Evolutionary conservation across 2,113 vertebrate genomes (phyloP).

Genomic region (Tachysurus vachellii): DNA sequence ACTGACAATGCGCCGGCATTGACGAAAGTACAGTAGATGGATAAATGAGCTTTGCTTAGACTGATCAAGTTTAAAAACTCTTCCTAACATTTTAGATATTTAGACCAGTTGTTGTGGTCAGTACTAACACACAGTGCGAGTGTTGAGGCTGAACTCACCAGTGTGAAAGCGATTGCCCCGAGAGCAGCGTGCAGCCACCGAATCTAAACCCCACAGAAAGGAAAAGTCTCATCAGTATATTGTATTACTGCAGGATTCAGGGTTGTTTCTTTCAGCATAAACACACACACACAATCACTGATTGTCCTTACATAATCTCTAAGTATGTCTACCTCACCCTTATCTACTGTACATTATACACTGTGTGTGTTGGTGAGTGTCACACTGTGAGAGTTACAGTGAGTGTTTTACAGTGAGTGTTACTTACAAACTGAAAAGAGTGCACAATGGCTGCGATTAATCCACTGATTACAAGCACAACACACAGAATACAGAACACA

Average conservation of each 20-base stretch:
- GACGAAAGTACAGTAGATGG: too few species aligned
- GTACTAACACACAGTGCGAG: neutral
- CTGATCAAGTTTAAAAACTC: too few species aligned
- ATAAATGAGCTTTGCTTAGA: too few species aligned
- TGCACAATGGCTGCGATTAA: constrained; percentile 85
- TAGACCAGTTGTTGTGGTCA: neutral
- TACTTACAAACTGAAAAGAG: constrained; percentile 89
- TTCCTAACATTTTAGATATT: neutral
- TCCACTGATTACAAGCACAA: constrained; percentile 84
- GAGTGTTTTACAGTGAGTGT: neutral
- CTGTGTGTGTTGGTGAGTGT: neutral
- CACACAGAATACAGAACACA: constrained; percentile 83
- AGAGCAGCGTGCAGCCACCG: constrained; percentile 89
- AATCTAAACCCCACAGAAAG: constrained; percentile 70
- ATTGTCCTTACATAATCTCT: neutral
- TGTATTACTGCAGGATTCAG: neutral
- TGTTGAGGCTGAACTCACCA: constrained; percentile 77
- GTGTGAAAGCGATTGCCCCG: constrained; percentile 85
- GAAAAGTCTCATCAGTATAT: constrained; percentile 66
- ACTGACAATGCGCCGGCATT: too few species aligned
- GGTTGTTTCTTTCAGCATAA: constrained; percentile 56
- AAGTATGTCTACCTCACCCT: neutral
- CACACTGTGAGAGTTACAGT: neutral
- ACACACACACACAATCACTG: constrained; percentile 77
- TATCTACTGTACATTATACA: neutral